A percentile compares a stretch with the other conserved stretches of the same genome.
Conservation (phyloP, 2,113 vertebrate genomes). For the Riparia riparia region DNA sequence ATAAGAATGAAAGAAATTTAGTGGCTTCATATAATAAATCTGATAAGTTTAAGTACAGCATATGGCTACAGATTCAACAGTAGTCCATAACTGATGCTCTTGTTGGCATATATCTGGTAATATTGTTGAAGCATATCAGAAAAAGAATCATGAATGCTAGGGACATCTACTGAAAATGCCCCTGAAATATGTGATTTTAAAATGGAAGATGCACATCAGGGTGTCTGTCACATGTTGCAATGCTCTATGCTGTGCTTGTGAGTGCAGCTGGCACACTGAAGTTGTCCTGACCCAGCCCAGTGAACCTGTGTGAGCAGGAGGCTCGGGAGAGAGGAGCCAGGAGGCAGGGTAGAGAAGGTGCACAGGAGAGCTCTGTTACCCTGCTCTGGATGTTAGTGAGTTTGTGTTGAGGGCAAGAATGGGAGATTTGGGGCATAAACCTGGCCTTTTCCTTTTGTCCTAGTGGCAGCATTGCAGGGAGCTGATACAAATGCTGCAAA, state of each 20-base stretch:
- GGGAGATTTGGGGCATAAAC: not conserved
- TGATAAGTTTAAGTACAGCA: not conserved
- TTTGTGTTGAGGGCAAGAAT: not conserved
- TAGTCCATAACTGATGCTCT: fast-evolving
- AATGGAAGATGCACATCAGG: not conserved
- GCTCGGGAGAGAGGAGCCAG: too few species aligned
- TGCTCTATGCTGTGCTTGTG: not conserved
- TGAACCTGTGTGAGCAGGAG: not conserved
- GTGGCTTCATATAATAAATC: not conserved
- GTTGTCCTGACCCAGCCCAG: not conserved
- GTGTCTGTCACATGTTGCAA: fast-evolving
- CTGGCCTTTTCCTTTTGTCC: not conserved
- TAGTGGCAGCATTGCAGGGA: not conserved
- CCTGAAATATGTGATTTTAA: not conserved
- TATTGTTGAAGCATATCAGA: not conserved
- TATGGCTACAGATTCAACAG: not conserved
- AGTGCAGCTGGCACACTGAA: fast-evolving
- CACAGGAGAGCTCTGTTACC: fast-evolving
- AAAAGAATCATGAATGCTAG: not conserved
- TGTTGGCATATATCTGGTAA: not conserved
- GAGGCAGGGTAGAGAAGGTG: not conserved
- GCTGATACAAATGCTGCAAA: not conserved
- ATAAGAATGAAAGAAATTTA: not conserved
- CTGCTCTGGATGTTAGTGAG: not conserved
- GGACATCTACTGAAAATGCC: not conserved